Percentiles rank a stretch among this genome's conserved stretches.
These are phyloP conservation scores for Clanis bilineata DNA, from an alignment of 2,888 invertebrate genomes.

Conservation along the genomic window DNA sequence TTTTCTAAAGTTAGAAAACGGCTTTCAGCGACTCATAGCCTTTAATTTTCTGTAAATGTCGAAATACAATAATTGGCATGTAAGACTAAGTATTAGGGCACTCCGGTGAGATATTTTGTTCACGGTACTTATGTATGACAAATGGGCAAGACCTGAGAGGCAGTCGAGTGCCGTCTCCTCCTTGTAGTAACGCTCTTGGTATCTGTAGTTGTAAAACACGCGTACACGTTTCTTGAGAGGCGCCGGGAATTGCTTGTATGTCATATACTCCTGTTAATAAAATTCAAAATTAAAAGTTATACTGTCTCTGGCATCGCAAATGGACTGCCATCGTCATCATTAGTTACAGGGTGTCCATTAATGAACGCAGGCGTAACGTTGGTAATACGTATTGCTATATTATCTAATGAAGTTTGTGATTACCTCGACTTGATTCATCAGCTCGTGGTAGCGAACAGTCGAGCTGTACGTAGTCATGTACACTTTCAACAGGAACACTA, in stretches of 20 bases:
- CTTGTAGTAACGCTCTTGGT: constrained; percentile 81
- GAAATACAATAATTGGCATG: too few species aligned
- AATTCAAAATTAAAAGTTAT: constrained; percentile 29
- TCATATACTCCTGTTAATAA: constrained; percentile 83
- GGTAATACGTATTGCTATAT: too few species aligned
- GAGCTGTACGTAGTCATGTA: constrained; percentile 48
- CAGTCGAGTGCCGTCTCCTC: constrained; percentile 78
- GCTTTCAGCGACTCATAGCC: too few species aligned
- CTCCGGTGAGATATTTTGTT: too few species aligned
- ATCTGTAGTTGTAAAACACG: constrained; percentile 81
- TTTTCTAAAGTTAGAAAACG: too few species aligned
- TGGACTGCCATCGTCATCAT: too few species aligned
- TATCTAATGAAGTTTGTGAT: constrained; percentile 14
- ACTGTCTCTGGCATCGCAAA: too few species aligned
- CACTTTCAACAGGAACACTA: constrained; percentile 52
- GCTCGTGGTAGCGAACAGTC: constrained; percentile 56
- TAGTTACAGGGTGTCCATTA: too few species aligned
- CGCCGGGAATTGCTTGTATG: constrained; percentile 80
- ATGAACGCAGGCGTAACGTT: too few species aligned
- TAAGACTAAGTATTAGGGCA: too few species aligned
- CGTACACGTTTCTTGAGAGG: constrained; percentile 77
- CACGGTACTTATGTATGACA: too few species aligned
- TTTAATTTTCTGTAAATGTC: too few species aligned
- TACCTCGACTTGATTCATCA: constrained; percentile 77
- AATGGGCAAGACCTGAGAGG: constrained; percentile 78